Percentiles rank a stretch among this genome's conserved stretches.
Conservation (phyloP, 2,113 vertebrate species). For the Aptenodytes forsteri region DNA sequence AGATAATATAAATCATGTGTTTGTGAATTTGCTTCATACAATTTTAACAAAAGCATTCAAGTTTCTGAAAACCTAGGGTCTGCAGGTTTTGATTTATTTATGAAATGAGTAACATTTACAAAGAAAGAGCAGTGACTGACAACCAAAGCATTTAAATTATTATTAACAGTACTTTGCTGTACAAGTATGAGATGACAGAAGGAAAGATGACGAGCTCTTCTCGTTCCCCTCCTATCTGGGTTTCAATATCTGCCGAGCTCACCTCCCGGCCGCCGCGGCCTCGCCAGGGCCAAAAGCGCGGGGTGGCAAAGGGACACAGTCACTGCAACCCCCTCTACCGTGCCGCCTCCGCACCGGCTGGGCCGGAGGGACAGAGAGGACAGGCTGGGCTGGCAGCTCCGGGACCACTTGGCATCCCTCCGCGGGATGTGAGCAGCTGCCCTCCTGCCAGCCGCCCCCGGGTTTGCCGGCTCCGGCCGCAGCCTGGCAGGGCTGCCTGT, state of each 20-base stretch:
- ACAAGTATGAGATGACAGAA: conserved; percentile 40
- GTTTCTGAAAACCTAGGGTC: conserved; percentile 90
- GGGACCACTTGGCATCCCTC: not conserved
- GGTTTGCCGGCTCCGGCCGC: fast-evolving
- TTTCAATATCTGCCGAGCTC: fast-evolving
- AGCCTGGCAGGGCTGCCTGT: not conserved
- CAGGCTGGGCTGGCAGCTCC: not conserved
- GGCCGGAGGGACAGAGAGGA: too few relatives aligned
- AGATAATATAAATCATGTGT: conserved; percentile 98
- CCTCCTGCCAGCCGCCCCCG: not conserved
- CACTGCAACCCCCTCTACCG: fast-evolving
- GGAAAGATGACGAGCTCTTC: not conserved
- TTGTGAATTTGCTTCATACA: conserved; percentile 93
- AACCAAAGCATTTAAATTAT: conserved; percentile 75
- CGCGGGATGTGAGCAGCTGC: fast-evolving
- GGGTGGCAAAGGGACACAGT: fast-evolving
- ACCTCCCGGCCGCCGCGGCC: fast-evolving
- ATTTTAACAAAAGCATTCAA: conserved; percentile 99
- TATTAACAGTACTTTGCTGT: conserved; percentile 76
- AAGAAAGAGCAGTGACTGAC: conserved; percentile 79
- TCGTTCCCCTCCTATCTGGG: not conserved
- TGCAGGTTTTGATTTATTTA: conserved; percentile 84
- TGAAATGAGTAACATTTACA: conserved; percentile 83
- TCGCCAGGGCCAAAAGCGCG: fast-evolving
- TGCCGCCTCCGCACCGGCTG: fast-evolving